Evolutionary conservation across 2,888 invertebrate genomes (phyloP).

Genomic region (Lithophane ornitopus): DNA sequence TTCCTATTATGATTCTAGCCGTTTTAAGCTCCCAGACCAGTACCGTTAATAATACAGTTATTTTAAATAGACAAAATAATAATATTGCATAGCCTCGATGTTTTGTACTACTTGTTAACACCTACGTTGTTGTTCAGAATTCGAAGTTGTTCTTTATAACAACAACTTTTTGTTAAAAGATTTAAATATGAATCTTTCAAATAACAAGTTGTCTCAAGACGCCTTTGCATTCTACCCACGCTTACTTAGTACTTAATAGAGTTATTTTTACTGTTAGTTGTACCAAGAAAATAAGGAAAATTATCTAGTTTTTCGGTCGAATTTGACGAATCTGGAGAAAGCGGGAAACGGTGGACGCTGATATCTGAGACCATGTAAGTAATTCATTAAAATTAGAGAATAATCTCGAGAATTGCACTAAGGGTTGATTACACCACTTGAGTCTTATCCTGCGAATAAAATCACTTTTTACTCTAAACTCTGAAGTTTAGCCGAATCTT

Average conservation of each 20-base stretch:
- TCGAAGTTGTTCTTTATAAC: constrained; percentile 2
- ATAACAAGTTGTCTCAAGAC: constrained; percentile 2
- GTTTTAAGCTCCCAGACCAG: no score
- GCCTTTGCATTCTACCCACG: constrained; percentile 30
- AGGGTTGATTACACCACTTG: no score
- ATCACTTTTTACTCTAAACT: no score
- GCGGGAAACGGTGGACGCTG: no score
- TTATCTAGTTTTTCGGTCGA: neutral
- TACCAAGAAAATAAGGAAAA: neutral
- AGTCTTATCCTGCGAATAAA: no score
- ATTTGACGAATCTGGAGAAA: neutral
- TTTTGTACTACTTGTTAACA: constrained; percentile 27
- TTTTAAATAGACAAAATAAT: constrained; percentile 13
- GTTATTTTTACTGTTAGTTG: neutral
- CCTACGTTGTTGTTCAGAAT: constrained; percentile 15
- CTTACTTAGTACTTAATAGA: neutral
- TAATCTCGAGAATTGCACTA: no score
- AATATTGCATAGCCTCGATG: constrained; percentile 20
- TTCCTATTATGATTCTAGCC: no score
- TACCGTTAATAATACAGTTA: constrained; percentile 34
- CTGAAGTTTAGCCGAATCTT: no score
- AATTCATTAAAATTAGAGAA: no score
- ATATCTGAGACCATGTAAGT: no score
- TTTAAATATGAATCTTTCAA: neutral
- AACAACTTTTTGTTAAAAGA: constrained; percentile 17